Conservation (phyloP, 2,113 vertebrate species). For the Montifringilla adamsi region DNA sequence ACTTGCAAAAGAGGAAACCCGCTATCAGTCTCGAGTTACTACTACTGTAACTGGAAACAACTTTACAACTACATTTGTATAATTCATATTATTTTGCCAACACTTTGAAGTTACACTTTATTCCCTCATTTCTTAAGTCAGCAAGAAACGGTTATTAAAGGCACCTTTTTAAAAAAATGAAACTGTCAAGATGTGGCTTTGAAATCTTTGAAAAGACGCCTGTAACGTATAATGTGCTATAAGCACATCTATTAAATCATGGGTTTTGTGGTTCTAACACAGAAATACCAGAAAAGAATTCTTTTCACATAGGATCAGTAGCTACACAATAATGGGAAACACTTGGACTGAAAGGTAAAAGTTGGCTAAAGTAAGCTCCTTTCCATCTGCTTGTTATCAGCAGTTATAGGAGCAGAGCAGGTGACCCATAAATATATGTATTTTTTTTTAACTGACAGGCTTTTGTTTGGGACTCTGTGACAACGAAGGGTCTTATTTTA, state of each 20-base stretch:
- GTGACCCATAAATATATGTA: conserved; percentile 25
- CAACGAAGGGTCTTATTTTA: not conserved
- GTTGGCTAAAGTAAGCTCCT: conserved; percentile 36
- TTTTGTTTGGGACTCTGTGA: conserved; percentile 15
- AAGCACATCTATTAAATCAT: conserved; percentile 46
- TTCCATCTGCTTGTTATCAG: conserved; percentile 70
- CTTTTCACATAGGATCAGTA: conserved; percentile 63
- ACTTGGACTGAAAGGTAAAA: conserved; percentile 52
- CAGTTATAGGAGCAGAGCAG: conserved; percentile 26
- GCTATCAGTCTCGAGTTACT: conserved; percentile 42
- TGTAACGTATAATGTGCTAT: not conserved
- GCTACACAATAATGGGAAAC: conserved; percentile 61
- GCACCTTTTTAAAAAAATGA: conserved; percentile 40
- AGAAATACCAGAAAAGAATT: conserved; percentile 34
- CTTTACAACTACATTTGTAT: conserved; percentile 42
- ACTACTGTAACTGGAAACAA: conserved; percentile 58
- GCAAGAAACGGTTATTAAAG: conserved; percentile 49
- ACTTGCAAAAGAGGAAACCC: conserved; percentile 34
- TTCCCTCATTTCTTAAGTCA: conserved; percentile 30
- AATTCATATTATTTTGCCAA: conserved; percentile 34
- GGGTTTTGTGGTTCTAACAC: conserved; percentile 4
- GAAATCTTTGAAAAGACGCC: conserved; percentile 52
- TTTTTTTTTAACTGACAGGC: not conserved
- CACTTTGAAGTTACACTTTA: conserved; percentile 53
- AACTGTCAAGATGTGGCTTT: conserved; percentile 47